Evolutionary conservation across 2,888 invertebrate genomes (phyloP).

Genomic region (Sylvicola fuscatus): DNA sequence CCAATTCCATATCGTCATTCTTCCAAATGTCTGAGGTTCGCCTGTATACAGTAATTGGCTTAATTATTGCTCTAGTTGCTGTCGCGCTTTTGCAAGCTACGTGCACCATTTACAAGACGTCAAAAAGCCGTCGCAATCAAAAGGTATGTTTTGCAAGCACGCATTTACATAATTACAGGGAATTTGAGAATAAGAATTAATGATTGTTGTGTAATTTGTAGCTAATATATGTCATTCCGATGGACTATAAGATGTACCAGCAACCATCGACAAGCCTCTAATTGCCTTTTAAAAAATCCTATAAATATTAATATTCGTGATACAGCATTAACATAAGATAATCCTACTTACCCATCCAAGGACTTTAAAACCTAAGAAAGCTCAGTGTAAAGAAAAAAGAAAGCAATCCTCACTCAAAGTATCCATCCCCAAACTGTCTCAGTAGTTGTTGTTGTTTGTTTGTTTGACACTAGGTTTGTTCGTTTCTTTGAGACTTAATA

Average conservation of each 20-base stretch:
- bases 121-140: conserved; percentile 34
- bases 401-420: too few species aligned
- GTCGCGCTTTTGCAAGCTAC: conserved; percentile 65
- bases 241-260: conserved; percentile 26
- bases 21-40: conserved; percentile 50
- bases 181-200: background rate
- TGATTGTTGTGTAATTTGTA: conserved; percentile 11
- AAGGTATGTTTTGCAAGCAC: conserved; percentile 36
- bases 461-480: too few species aligned
- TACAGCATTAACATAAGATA: too few species aligned
- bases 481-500: too few species aligned
- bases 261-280: conserved; percentile 17
- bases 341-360: too few species aligned
- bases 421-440: too few species aligned
- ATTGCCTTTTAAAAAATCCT: background rate
- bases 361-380: too few species aligned
- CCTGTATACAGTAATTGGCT: conserved; percentile 63
- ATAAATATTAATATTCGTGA: too few species aligned
- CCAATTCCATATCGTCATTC: conserved; percentile 24
- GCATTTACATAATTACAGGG: background rate
- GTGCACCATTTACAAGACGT: conserved; percentile 58
- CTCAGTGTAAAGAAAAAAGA: too few species aligned
- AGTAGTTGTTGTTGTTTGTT: too few species aligned
- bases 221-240: conserved; percentile 27
- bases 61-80: conserved; percentile 56